phyloP scores from a whole-genome alignment of 2,113 vertebrate species.

The Ctenodactylus gundi region DNA sequence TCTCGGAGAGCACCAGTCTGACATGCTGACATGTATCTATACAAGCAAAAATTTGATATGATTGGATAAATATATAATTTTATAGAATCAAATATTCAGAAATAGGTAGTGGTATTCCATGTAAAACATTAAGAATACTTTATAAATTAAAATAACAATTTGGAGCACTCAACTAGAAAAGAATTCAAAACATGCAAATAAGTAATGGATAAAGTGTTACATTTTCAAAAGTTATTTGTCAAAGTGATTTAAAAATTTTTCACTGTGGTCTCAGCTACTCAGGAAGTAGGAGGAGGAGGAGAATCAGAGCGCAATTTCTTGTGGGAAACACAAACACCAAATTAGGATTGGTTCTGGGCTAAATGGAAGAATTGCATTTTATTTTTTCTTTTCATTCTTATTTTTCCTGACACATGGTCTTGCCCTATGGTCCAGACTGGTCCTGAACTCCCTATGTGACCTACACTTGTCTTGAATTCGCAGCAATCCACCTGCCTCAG shows the following conservation, averaged over 20 bases:
- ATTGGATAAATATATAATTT: not conserved
- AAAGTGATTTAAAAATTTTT: no score
- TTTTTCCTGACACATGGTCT: no score
- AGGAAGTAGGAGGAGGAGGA: no score
- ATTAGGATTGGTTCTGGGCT: not conserved
- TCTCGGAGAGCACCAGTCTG: not conserved
- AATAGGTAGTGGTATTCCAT: not conserved
- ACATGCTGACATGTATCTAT: not conserved
- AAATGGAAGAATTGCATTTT: not conserved
- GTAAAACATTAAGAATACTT: not conserved
- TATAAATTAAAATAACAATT: not conserved
- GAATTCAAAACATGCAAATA: not conserved
- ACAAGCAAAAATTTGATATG: not conserved
- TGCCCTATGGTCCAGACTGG: no score
- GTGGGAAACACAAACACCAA: no score
- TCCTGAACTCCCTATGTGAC: no score
- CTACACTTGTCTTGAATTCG: no score
- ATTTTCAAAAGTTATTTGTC: no score
- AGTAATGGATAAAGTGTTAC: not conserved
- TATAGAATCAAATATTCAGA: not conserved
- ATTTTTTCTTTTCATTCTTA: no score
- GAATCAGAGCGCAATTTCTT: no score
- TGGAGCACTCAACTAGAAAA: not conserved
- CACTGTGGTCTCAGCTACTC: no score
- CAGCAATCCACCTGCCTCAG: no score